Conservation (phyloP, 1,140 invertebrate genomes). For the Araneus ventricosus region DNA sequence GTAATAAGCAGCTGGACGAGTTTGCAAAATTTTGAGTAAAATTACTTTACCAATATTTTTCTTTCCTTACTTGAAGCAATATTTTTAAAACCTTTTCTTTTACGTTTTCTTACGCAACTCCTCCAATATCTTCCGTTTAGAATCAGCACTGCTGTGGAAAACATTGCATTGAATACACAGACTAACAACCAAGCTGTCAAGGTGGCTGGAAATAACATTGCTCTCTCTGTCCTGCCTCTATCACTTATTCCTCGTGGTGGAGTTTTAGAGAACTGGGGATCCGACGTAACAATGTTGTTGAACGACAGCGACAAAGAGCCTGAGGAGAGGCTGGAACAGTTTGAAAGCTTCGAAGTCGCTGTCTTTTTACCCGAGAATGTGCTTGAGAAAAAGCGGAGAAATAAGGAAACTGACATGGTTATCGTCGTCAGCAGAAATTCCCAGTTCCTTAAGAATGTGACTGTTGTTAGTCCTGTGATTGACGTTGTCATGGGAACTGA, state of each 20-base stretch:
- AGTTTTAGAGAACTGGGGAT: background rate
- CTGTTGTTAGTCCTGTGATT: constrained; percentile 6
- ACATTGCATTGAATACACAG: background rate
- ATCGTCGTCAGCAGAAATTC: background rate
- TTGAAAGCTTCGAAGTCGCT: background rate
- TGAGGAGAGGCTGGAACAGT: background rate
- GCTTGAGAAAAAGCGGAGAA: background rate
- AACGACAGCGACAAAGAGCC: background rate
- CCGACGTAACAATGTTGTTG: background rate
- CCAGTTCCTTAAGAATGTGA: background rate
- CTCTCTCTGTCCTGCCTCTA: background rate
- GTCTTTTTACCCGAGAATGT: background rate
- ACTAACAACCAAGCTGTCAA: background rate
- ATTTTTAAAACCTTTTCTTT: no score
- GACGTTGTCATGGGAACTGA: constrained; percentile 2
- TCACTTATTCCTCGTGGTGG: background rate
- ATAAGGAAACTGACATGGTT: background rate
- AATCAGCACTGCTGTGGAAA: background rate
- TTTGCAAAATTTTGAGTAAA: no score
- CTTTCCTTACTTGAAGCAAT: no score
- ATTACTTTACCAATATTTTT: no score
- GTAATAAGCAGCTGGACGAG: no score
- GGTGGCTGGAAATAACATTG: background rate
- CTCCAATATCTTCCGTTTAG: background rate
- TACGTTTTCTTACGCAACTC: no score